A percentile compares a stretch with the other conserved stretches of the same genome.
Conservation (phyloP, 2,113 vertebrate genomes). For the Noturus placidus region DNA sequence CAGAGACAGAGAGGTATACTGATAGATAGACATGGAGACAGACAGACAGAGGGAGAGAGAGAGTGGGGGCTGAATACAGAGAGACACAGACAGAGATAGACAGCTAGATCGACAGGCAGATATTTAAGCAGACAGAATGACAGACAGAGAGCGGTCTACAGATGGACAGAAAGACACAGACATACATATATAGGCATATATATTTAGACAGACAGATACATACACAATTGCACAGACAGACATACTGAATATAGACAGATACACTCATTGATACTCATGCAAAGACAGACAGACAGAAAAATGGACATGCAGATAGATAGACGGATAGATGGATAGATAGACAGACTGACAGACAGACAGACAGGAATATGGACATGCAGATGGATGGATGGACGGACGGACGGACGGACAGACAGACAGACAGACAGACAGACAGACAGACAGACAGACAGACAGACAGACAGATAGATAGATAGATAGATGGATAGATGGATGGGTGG, state of each 20-base stretch:
- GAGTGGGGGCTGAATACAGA: too few species aligned
- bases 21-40: background rate
- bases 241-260: background rate
- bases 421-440: background rate
- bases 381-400: background rate
- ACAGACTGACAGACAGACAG: background rate
- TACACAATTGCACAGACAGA: background rate
- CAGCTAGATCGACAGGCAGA: background rate
- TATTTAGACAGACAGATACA: background rate
- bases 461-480: too few species aligned
- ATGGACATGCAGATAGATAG: background rate
- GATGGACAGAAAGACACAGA: background rate
- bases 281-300: background rate
- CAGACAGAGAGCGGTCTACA: background rate
- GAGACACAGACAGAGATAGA: background rate
- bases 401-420: background rate
- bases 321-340: background rate
- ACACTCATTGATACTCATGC: too few species aligned
- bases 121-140: background rate
- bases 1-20: background rate
- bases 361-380: background rate
- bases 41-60: background rate
- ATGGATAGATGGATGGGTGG: too few species aligned
- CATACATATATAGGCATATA: background rate
- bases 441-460: background rate